These are phyloP conservation scores for Sceliomorpha sp. DNA, from an alignment of 2,888 invertebrate genomes.

Conservation along the genomic window DNA sequence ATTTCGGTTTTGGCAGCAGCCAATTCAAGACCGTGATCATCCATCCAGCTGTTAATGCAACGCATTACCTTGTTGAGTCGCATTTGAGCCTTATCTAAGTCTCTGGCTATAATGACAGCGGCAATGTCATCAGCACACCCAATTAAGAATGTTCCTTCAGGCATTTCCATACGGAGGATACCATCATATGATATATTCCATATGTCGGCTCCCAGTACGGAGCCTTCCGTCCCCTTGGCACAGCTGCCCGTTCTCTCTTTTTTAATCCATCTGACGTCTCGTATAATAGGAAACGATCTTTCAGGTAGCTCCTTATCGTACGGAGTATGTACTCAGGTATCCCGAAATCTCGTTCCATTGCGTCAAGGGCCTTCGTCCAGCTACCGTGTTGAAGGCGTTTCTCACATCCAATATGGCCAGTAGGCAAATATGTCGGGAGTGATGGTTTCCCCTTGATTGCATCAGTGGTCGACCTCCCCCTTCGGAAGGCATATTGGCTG, in stretches of 20 bases:
- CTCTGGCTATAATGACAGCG: slow-evolving; percentile 21
- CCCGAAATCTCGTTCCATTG: too few relatives aligned
- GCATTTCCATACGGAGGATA: slow-evolving; percentile 6
- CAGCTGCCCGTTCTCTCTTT: slow-evolving; percentile 23
- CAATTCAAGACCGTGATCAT: slow-evolving; percentile 21
- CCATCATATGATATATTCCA: slow-evolving; percentile 13
- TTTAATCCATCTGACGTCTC: background rate
- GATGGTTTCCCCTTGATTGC: background rate
- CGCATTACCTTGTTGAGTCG: slow-evolving; percentile 19
- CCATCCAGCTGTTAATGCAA: slow-evolving; percentile 17
- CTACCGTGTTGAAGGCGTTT: background rate
- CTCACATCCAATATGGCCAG: background rate
- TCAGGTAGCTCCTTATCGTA: background rate
- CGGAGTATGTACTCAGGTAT: background rate
- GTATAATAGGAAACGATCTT: background rate
- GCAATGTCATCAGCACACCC: slow-evolving; percentile 37
- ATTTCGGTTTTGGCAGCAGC: too few relatives aligned
- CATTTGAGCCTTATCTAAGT: slow-evolving; percentile 3
- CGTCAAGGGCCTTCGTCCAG: too few relatives aligned
- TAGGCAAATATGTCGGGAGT: background rate
- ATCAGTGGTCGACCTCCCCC: background rate
- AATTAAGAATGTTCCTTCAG: slow-evolving; percentile 7
- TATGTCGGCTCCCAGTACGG: slow-evolving; percentile 7
- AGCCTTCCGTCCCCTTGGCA: background rate
- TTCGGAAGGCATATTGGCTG: background rate